A percentile compares a stretch with the other conserved stretches of the same genome.
Evolutionary conservation across 1,140 invertebrate genomes (phyloP).

Genomic region (Drosophila pseudoobscura): DNA sequence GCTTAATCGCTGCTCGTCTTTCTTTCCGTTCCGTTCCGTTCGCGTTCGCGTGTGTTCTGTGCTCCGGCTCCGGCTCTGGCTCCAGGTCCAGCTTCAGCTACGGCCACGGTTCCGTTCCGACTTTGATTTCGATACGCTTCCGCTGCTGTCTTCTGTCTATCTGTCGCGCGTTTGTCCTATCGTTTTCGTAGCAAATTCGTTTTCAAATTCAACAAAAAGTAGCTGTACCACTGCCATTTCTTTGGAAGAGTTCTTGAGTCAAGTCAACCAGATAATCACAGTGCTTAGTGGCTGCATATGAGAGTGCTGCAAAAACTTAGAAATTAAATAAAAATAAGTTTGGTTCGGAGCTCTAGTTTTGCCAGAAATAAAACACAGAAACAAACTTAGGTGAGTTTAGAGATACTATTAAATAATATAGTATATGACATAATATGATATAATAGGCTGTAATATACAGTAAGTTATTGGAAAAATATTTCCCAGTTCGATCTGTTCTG

Average conservation of each 20-base stretch:
- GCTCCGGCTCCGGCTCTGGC: slow-evolving; percentile 33
- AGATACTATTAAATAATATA: background rate
- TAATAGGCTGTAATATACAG: too few species aligned
- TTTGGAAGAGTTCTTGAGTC: background rate
- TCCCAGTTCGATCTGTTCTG: too few species aligned
- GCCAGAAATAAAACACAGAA: slow-evolving; percentile 13
- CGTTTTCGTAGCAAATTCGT: slow-evolving; percentile 4
- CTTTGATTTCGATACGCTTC: slow-evolving; percentile 8
- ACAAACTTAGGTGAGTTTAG: slow-evolving; percentile 22
- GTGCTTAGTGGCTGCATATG: slow-evolving; percentile 23
- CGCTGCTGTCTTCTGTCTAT: slow-evolving; percentile 28
- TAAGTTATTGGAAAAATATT: too few species aligned
- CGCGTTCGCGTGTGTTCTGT: slow-evolving; percentile 49
- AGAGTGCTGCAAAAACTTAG: slow-evolving; percentile 28
- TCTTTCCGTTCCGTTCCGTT: slow-evolving; percentile 71
- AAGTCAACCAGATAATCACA: slow-evolving; percentile 7
- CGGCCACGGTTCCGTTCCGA: slow-evolving; percentile 28
- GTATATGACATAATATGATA: too few species aligned
- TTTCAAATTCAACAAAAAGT: too few species aligned
- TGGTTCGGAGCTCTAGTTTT: slow-evolving; percentile 8
- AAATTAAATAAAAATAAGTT: slow-evolving; percentile 22
- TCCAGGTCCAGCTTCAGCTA: slow-evolving; percentile 13
- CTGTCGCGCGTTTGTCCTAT: slow-evolving; percentile 15
- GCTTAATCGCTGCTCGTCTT: slow-evolving; percentile 78
- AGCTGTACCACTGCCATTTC: background rate